Evolutionary conservation across 1,140 invertebrate genomes (phyloP), one percentile per base, ranked within the genome.

Genomic region (Bemisia tabaci): DNA sequence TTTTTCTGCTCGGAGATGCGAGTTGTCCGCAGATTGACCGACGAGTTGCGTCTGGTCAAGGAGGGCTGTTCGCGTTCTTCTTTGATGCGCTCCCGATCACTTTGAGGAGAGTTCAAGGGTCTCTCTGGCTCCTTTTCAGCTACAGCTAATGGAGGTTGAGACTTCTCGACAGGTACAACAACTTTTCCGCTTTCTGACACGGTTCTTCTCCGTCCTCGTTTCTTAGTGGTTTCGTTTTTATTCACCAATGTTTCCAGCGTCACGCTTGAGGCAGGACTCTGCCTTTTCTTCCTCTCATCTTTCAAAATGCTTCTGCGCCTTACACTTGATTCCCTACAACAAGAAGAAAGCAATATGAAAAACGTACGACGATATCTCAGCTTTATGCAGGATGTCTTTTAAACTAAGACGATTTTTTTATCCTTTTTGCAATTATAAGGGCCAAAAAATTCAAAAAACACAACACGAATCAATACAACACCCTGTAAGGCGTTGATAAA

Each of bases 141-240:
- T 48, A 48, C 17, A n/a, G n/a, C n/a, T n/a, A n/a, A n/a, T n/a
- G n/a, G n/a, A 17, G 33, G 33, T 17, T 48, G 33, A 48, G 33
- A 17, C 17, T 48, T 48, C 33, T 48, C 33, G 17, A 48, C 33
- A 48, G 33, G 33, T 48, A 48, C 33, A 9, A 48, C 33, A 48
- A 48, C 33, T 48, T 48, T 48, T 25, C 65, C 64, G 12, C 64
- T 71, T 61, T 73, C 72, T 26, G 70, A 70, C 22, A 69, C 60
- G 26, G 72, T 71, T 65, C 72, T 68, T 70, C 72, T 69, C 59
- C 72, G 67, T 5, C 72, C 71, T 24, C 72, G 65, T 65, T 71
- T 68, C 60, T 70, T 72, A 26, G 69, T 67, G 21, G 59, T 39
- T 25, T 48, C 33, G 33, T 48, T 48, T 48, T 48, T 48, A 9